Conservation (phyloP, 2,888 invertebrate genomes). For the Nyleta sp. region DNA sequence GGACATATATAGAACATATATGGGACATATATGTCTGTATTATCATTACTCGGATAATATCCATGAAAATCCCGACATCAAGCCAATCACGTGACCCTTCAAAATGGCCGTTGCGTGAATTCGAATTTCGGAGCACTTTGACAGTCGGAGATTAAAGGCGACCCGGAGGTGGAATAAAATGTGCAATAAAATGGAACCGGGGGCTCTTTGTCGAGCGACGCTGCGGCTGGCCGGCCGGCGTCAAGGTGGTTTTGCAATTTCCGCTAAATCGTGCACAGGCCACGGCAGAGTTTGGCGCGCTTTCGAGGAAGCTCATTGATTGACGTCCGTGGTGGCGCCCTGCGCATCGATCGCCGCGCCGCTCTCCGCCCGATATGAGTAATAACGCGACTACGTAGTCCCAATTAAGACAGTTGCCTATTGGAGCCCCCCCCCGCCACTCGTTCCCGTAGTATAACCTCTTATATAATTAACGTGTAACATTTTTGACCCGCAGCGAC, state of each 20-base stretch:
- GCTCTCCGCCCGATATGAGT: slow-evolving; percentile 23
- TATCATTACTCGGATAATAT: too few relatives aligned
- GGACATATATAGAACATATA: too few relatives aligned
- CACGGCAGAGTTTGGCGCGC: slow-evolving; percentile 42
- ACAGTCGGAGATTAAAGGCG: neutral
- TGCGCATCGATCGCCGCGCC: slow-evolving; percentile 50
- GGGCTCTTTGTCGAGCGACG: slow-evolving; percentile 16
- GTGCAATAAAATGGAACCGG: slow-evolving; percentile 23
- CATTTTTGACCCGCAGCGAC: too few relatives aligned
- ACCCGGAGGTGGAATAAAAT: slow-evolving; percentile 22
- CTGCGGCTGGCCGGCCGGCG: slow-evolving; percentile 41
- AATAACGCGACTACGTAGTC: slow-evolving; percentile 30
- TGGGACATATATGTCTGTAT: too few relatives aligned
- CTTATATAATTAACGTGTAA: too few relatives aligned
- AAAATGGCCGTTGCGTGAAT: too few relatives aligned
- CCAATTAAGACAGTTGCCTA: slow-evolving; percentile 33
- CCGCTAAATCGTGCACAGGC: slow-evolving; percentile 63
- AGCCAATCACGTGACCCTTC: too few relatives aligned
- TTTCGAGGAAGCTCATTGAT: slow-evolving; percentile 58
- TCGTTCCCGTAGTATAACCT: too few relatives aligned
- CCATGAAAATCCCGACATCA: too few relatives aligned
- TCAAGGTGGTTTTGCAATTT: slow-evolving; percentile 71
- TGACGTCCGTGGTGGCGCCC: slow-evolving; percentile 57
- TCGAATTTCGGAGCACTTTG: slow-evolving; percentile 3
- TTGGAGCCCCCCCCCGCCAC: too few relatives aligned